Evolutionary conservation across 2,113 vertebrate genomes (phyloP), one percentile per base, ranked within the genome.

Genomic region (Marmota flaviventris): DNA sequence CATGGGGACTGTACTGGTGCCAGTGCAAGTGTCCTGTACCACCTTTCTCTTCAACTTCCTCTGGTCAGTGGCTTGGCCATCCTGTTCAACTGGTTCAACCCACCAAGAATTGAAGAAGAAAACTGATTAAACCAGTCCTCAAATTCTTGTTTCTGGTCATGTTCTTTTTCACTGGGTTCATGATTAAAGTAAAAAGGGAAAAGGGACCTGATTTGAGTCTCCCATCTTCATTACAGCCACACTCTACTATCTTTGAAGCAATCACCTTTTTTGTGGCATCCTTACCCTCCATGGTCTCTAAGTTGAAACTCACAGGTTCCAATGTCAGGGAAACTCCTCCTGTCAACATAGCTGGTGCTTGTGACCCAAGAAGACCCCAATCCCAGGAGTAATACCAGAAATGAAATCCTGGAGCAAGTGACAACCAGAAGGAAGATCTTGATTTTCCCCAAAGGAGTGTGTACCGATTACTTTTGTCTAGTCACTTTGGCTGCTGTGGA

Each of bases 241-340:
- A 99, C 97, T 99, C 99, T 65, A 98, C 98, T 32, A 99, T 99
- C 98, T 99, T 99, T 48, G 99, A 99, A 29, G 98, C 98, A 24
- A 99, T 99, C 3, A 97, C 98, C 82, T 99, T 98, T 94, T 96
- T 99, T 3, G 93, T 99, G 27, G 99, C 99, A 0, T 99, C 99
- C 32, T 98, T 99, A 63, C 99, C 99, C 2, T 99, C 99, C 0
- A 98, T 98, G 4, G 99, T 99, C 56, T 99, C 99, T 25, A 11
- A 96, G 95, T 0, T 99, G 99, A 96, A 99, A 99, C 45, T 45
- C 45, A 45, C 45, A 51, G 48, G 12, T 51, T 12, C 48, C 48
- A 51, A 51, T 13, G 48, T 51, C 48, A 12, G 48, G 48, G 12
- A 51, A 51, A 51, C 48, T 51, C 48, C 48, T 51, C 48, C 10